Base-by-base conservation (phyloP, 2,113 vertebrate genomes). In the Mus spicilegus region DNA sequence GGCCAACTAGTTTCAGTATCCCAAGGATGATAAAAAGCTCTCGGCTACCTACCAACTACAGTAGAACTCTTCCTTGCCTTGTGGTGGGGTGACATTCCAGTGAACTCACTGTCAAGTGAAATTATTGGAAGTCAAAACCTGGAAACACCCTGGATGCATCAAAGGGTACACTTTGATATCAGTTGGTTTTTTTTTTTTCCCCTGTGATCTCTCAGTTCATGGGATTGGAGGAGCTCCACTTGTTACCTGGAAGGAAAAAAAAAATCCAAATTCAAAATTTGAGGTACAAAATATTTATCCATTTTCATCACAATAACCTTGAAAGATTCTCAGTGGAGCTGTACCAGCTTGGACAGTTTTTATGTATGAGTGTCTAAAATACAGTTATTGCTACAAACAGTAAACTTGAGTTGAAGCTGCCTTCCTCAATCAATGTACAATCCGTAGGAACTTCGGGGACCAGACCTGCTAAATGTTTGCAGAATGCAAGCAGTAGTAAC, bases 201-300 rank as follows among this genome's bases (percentile, higher is more conserved):
- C 81, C 4, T 30, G 65, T 26, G 17, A 58, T 58, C 73, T 36
- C 39, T 19, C 4, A 8, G 8, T 30, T 6, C 39, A 65, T 46
- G 9, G 28, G 8, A 2, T 9, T 42, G 0, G 20, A n/a, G 4
- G 20, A 39, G n/a, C 28, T 78, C 10, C 3, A 7, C 2, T 58
- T 54, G 20, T 28, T 70, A 42, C 39, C 7, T 16, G 6, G 7
- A 19, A 16, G 49, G 9, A 28, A 69, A 56, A 56, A 56, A 56
- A 56, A 42, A 46, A 49, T 49, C 13, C 61, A 87, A 56, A 26
- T 28, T 69, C 73, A 87, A 69, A 69, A 22, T 67, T 78, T 46
- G 5, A 87, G 67, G 49, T 46, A 58, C 7, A 20, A 51, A 81
- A 46, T 69, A 54, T 36, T 10, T 63, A 85, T 30, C 12, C 16